phyloP scores from a whole-genome alignment of 1,140 invertebrate species.

The Drosophila paulistorum region DNA sequence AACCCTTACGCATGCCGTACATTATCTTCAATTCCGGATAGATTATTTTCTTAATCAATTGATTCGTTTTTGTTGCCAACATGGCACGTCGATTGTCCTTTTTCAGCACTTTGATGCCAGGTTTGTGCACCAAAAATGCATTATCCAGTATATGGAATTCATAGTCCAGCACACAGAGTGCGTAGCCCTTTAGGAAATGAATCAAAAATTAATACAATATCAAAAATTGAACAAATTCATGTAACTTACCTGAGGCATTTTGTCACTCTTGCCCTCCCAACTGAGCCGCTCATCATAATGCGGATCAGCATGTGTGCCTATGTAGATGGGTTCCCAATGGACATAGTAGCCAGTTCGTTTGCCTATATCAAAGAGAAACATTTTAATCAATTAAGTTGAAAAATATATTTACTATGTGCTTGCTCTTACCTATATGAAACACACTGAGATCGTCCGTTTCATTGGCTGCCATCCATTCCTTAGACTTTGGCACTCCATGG shows the following conservation, averaged over 20 bases:
- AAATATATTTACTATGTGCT: conserved; percentile 65
- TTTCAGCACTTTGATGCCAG: conserved; percentile 92
- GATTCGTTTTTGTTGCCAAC: conserved; percentile 90
- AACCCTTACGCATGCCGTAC: conserved; percentile 91
- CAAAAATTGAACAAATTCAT: not conserved
- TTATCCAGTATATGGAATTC: conserved; percentile 96
- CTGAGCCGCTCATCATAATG: conserved; percentile 94
- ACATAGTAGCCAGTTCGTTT: conserved; percentile 91
- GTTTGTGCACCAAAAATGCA: conserved; percentile 93
- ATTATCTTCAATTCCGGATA: conserved; percentile 92
- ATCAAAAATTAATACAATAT: conserved; percentile 23
- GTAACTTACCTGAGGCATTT: conserved; percentile 94
- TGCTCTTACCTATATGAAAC: conserved; percentile 89
- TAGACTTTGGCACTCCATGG: conserved; percentile 93
- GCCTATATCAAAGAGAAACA: conserved; percentile 80
- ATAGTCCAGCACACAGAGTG: conserved; percentile 93
- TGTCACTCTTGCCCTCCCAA: conserved; percentile 95
- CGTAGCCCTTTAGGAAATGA: conserved; percentile 89
- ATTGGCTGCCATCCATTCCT: conserved; percentile 90
- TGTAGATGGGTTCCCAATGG: conserved; percentile 96
- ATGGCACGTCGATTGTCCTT: conserved; percentile 90
- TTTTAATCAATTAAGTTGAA: not conserved
- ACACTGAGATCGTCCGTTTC: conserved; percentile 89
- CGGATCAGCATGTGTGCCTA: conserved; percentile 93
- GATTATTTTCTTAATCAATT: conserved; percentile 91